Base-by-base conservation (phyloP, 64 coral and sea anemone genomes). In the Cladopsammia gracilis region DNA sequence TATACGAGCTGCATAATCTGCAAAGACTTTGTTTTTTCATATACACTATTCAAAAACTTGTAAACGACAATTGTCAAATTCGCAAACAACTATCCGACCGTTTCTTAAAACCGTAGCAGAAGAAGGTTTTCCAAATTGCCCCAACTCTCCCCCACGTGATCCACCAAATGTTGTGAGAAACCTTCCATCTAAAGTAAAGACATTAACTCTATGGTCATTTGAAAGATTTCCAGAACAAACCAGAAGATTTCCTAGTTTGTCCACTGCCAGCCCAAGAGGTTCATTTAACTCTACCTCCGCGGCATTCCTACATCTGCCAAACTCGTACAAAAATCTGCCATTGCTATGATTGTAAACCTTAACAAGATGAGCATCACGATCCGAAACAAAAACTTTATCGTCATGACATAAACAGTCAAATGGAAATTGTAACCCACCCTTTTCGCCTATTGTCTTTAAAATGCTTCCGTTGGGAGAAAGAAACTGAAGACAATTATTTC, bases 241-340 rank as follows among this genome's bases (percentile, higher is more conserved):
- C 44, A 77, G 23, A 46, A 89, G 87, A 25, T 89, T 24, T 34
- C 76, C 58, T 45, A 57, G 46, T 51, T 67, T 77, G 46, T 89
- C 87, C 20, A 78, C 62, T 48, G 87, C 73, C 42, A 89, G 87
- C 15, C 87, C 73, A 10, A 8, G 12, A 50, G 87, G 87, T 18
- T 48, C 9, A 26, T 68, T 48, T 47, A 89, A 49, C 11, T 65
- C 72, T 46, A 72, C 74, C 25, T 78, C 86, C 4, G 6, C 7
- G 13, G 43, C 18, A 56, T 56, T 56, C 53, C 57, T 70, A 64
- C 16, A 18, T 54, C 20, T 54, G 8, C 75, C 75, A 77, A 77
- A 77, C 19, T 77, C 75, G 53, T 77, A 54, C 49, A 54, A 12
- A 77, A 77, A 54, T 77, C 23, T 24, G 10, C 75, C 75, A 22